Percentiles rank a stretch among this genome's conserved stretches.
Evolutionary conservation across 2,113 vertebrate genomes (phyloP).

Genomic region (Camelus bactrianus): DNA sequence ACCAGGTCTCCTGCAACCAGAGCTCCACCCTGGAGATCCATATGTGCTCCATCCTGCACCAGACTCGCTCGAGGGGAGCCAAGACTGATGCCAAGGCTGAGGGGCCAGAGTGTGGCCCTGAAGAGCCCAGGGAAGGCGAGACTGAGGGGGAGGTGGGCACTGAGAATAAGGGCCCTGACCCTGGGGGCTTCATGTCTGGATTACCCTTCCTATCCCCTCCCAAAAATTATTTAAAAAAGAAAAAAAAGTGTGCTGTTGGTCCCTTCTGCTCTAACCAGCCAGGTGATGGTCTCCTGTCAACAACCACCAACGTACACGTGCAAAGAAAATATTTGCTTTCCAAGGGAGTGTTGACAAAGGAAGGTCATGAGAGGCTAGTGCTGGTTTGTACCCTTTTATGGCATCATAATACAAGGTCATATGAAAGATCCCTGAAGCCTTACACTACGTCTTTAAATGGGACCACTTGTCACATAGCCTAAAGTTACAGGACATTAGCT

Average conservation of each 20-base stretch:
- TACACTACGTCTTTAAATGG: background rate
- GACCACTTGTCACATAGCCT: background rate
- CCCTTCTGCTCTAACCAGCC: background rate
- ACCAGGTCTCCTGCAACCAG: conserved; percentile 95
- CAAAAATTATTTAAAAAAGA: too few species aligned
- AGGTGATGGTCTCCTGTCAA: background rate
- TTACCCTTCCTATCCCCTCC: conserved; percentile 81
- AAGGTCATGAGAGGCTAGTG: background rate
- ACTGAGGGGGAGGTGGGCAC: conserved; percentile 65
- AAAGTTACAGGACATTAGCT: background rate
- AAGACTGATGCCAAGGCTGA: conserved; percentile 73
- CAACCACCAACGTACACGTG: background rate
- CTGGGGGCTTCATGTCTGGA: conserved; percentile 74
- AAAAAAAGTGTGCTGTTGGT: background rate
- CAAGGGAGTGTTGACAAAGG: background rate
- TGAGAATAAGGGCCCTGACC: conserved; percentile 73
- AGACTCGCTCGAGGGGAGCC: too few species aligned
- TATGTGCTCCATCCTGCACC: conserved; percentile 95
- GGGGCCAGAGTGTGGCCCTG: conserved; percentile 67
- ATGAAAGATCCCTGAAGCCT: background rate
- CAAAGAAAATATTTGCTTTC: background rate
- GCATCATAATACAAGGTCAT: background rate
- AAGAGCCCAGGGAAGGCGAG: conserved; percentile 70
- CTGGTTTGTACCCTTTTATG: background rate
- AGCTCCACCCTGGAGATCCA: conserved; percentile 96